Evolutionary conservation across 37 sponge, comb jelly and placozoan genomes (phyloP), one percentile per base, ranked within the genome.

Genomic region (Haliclona indistincta): DNA sequence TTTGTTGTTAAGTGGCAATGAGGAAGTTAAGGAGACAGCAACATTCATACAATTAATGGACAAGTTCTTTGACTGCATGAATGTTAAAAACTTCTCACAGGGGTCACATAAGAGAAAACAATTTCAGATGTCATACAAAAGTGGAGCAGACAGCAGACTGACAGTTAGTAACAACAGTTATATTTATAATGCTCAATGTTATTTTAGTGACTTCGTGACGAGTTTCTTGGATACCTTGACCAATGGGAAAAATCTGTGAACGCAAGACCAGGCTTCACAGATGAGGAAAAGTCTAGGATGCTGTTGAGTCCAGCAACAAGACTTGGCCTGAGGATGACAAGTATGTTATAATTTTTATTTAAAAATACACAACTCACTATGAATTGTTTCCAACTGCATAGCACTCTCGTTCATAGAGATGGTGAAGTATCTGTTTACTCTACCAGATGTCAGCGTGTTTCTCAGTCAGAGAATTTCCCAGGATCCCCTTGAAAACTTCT

Each of bases 401-500:
- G 76, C 58, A n/a, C 28, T 35, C 37, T 75, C 76, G 19, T 75
- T 75, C 19, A 37, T 75, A 22, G 51, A 75, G 63, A 22, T 75
- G 19, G 49, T 62, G 3, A 38, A 39, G 29, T 62, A 75, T 61
- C 25, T 75, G 0, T 75, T 75, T 63, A 36, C 38, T 25, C n/a
- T 75, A 7, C 51, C 44, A 41, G 63, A 63, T 25, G 65, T 63
- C 42, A 62, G 20, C 22, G 28, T 47, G 37, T 62, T 75, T 38
- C 63, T 81, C 36, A 81, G 82, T 64, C 51, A 63, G 51, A 43
- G 40, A 1, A 52, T 81, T 17, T 38, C 53, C 28, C 82, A 81
- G 36, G 82, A 81, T 32, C 74, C 67, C 0, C 56, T 81, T 2
- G 74, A 81, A 73, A 81, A 81, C 36, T 81, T 81, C 52, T 81